A percentile compares a stretch with the other conserved stretches of the same genome.
Conservation (phyloP, 2,888 invertebrate species). For the Diarsia brunnea region DNA sequence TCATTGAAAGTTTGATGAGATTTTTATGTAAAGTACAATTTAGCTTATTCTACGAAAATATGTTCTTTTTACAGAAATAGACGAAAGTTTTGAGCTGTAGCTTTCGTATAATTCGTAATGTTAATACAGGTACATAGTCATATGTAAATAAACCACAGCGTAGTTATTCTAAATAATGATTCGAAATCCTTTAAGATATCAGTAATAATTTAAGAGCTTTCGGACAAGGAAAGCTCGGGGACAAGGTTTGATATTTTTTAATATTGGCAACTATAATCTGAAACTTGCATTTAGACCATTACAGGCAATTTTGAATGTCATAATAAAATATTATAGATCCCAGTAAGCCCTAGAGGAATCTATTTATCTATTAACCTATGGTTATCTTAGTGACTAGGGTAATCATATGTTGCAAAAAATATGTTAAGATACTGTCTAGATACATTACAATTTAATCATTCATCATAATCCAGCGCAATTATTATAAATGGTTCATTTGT, state of each 20-base stretch:
- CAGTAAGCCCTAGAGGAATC: too few relatives aligned
- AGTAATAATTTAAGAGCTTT: background rate
- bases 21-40: background rate
- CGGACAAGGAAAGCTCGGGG: too few relatives aligned
- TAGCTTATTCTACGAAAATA: background rate
- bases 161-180: background rate
- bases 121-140: background rate
- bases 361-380: too few relatives aligned
- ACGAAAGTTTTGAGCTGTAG: background rate
- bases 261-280: background rate
- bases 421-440: background rate
- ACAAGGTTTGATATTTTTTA: background rate
- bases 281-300: background rate
- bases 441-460: background rate
- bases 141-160: background rate
- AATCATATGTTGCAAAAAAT: background rate
- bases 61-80: background rate
- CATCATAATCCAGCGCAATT: too few relatives aligned
- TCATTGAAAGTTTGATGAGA: background rate
- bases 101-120: background rate
- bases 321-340: too few relatives aligned
- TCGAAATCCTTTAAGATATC: background rate
- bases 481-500: too few relatives aligned
- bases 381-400: background rate
- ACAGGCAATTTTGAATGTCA: too few relatives aligned